phyloP scores from a whole-genome alignment of 2,113 vertebrate species.

The Pan troglodytes region DNA sequence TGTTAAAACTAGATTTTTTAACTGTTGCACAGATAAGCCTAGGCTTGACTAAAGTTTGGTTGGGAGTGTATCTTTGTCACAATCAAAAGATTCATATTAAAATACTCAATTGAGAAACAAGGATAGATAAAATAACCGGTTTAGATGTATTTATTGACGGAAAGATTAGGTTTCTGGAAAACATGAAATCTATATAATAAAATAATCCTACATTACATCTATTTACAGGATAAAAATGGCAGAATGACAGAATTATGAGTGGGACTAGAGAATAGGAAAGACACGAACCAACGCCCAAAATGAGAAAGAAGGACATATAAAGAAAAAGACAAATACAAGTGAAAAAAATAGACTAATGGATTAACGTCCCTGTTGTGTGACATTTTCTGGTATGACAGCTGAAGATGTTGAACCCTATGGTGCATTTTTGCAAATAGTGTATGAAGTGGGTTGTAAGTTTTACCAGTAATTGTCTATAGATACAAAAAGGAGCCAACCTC shows the following conservation, averaged over 20 bases:
- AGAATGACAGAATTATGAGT: not conserved
- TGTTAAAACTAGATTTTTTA: not conserved
- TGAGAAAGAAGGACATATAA: not conserved
- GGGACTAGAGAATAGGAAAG: not conserved
- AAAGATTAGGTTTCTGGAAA: not conserved
- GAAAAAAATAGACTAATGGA: not conserved
- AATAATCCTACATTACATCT: not conserved
- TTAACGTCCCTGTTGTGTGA: not conserved
- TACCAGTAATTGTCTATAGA: not conserved
- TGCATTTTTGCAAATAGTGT: constrained; percentile 2
- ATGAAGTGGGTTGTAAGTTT: not conserved
- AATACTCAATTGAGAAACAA: not conserved
- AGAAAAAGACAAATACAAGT: not conserved
- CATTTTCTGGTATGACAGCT: not conserved
- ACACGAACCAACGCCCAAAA: not conserved
- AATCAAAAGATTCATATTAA: not conserved
- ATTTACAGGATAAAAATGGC: not conserved
- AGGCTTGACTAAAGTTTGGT: not conserved
- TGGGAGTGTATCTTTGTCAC: not conserved
- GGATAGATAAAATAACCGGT: not conserved
- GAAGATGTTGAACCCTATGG: not conserved
- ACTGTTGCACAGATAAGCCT: not conserved
- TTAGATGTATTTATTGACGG: not conserved
- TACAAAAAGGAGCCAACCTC: not conserved
- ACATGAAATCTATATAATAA: not conserved